Conservation (phyloP, 2,797 vertebrate species). For the Mycteria americana region DNA sequence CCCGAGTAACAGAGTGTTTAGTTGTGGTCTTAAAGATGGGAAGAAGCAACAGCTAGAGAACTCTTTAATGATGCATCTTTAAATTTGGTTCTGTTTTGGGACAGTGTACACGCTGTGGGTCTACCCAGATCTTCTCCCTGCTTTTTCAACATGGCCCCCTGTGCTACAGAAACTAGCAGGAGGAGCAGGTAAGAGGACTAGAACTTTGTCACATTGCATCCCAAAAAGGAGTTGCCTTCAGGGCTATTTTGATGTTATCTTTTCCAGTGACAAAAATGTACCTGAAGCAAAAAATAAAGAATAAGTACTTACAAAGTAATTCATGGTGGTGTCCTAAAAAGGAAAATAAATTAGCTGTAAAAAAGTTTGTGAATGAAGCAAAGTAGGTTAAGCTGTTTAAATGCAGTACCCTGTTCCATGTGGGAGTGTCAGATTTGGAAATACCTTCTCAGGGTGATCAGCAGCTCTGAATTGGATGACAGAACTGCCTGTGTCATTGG, state of each 20-base stretch:
- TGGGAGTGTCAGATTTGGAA: neutral
- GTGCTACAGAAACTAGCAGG: constrained; percentile 90
- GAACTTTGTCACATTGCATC: neutral
- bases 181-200: constrained; percentile 87
- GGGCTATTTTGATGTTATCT: neutral
- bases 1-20: neutral
- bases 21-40: neutral
- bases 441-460: neutral
- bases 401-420: neutral
- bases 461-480: neutral
- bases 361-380: neutral
- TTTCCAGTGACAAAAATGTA: neutral
- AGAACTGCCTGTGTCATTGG: neutral
- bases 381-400: neutral
- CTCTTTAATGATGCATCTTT: neutral
- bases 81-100: constrained; percentile 38
- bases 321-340: neutral
- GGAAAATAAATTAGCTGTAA: neutral
- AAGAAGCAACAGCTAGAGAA: neutral
- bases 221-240: neutral
- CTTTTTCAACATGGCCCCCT: constrained; percentile 89
- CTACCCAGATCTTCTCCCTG: constrained; percentile 84
- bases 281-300: neutral
- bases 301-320: neutral
- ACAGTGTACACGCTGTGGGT: constrained; percentile 92